A percentile compares a stretch with the other conserved stretches of the same genome.
phyloP scores from a whole-genome alignment of 2,888 invertebrate species.

The Camponotus fellah region DNA sequence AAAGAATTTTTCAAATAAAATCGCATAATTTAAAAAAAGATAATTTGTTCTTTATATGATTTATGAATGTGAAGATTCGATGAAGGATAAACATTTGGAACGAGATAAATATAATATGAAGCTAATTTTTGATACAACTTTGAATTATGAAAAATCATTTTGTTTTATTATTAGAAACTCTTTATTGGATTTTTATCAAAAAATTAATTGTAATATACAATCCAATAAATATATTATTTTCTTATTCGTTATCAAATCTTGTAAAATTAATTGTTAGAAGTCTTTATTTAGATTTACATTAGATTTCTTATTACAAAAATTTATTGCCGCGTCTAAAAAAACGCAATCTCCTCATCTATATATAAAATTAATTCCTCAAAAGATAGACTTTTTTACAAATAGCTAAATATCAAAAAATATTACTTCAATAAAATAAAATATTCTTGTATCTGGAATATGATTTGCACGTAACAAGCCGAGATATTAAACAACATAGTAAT shows the following conservation, averaged over 20 bases:
- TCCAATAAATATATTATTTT: neutral
- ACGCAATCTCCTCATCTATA: neutral
- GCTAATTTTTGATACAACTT: neutral
- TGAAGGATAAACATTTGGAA: neutral
- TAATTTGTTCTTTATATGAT: neutral
- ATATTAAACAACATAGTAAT: neutral
- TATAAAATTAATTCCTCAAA: neutral
- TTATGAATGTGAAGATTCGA: neutral
- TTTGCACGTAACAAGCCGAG: neutral
- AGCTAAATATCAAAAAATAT: slow-evolving; percentile 23
- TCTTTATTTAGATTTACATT: neutral
- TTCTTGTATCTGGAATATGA: neutral
- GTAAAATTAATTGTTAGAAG: neutral
- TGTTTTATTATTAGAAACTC: neutral
- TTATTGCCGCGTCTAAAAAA: neutral
- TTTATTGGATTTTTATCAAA: slow-evolving; percentile 7
- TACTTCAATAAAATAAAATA: slow-evolving; percentile 20
- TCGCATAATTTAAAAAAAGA: neutral
- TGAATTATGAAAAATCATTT: neutral
- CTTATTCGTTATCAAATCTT: neutral
- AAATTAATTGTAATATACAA: neutral
- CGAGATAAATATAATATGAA: neutral
- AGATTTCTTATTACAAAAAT: neutral
- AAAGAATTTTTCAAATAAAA: neutral
- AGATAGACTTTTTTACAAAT: neutral